Base-by-base conservation (phyloP, 2,888 invertebrate genomes). In the Quadroppia sp. region DNA sequence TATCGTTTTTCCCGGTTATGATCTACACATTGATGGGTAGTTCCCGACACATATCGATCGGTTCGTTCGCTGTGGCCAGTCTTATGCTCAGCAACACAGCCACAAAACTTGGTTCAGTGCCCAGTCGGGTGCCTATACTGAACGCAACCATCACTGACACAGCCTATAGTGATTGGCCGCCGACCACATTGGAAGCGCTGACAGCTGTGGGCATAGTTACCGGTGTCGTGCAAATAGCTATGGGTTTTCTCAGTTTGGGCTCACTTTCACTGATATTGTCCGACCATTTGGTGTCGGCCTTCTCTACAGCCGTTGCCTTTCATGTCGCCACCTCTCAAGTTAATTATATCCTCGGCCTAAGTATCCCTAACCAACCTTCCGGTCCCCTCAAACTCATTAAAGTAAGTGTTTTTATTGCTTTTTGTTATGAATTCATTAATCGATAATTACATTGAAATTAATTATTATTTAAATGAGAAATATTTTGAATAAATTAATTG, bases 1-100 rank as follows among this genome's bases (percentile, higher is more conserved):
- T 92, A 87, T 94, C 94, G 0, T 94, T 95, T 83, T 94, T 95
- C 83, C 93, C 94, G 0, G 91, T 92, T 0, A 84, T 94, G 7
- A 83, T 94, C 20, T 95, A 96, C 82, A 88, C 90, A 78, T 82
- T 94, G 77, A 88, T 95, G 78, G 94, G 94, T 72, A 93, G 94
- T 0, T 94, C 94, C 0, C 87, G 88, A 72, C 95, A 96, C 81
- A 88, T 92, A 48, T 94, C 94, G 2, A 89, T 94, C 86, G 94
- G 90, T 89, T 83, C 83, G 81, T 86, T 86, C 83, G 94, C 95
- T 7, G 89, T 96, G 0, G 88, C 91, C 42, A 91, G 92, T 81
- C 85, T 96, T 76, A 94, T 96, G 94, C 88, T 91, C 1, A 94
- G 94, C 40, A 90, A 91, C 42, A 73, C 69, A 7, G 73, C 73